phyloP scores from a whole-genome alignment of 2,113 vertebrate species.

The Rhea americana region DNA sequence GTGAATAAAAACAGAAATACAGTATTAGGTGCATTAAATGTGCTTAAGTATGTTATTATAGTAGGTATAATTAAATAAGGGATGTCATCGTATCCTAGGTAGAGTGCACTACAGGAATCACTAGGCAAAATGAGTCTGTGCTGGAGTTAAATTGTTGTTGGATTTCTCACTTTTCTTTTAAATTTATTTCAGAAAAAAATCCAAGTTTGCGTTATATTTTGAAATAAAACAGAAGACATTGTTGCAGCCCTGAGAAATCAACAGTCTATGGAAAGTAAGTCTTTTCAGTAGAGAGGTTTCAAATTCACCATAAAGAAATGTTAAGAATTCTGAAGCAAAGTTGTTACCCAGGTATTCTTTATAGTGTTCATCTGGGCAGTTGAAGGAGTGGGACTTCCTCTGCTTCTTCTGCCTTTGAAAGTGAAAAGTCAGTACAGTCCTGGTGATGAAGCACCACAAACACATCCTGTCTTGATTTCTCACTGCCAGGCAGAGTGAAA shows the following conservation, averaged over 20 bases:
- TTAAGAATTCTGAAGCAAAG: background rate
- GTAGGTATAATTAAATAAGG: background rate
- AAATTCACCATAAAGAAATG: background rate
- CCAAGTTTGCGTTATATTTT: background rate
- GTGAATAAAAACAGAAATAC: background rate
- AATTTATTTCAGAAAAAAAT: background rate
- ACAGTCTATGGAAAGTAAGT: background rate
- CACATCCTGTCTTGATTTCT: background rate
- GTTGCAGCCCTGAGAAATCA: background rate
- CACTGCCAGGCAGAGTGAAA: slow-evolving; percentile 29
- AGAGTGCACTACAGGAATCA: background rate
- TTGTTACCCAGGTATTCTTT: background rate
- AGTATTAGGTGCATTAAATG: background rate
- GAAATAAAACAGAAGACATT: background rate
- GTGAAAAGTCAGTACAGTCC: background rate
- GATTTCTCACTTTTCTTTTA: background rate
- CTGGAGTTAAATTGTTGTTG: background rate
- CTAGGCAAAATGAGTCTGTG: background rate
- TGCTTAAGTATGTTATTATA: background rate
- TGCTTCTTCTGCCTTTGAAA: slow-evolving; percentile 3
- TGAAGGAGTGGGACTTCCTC: background rate
- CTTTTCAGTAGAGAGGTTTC: background rate
- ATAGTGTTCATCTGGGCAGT: background rate
- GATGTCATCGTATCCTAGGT: background rate
- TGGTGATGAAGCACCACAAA: background rate